Evolutionary conservation across 64 coral and sea anemone genomes (phyloP).

Genomic region (Pocillopora verrucosa): DNA sequence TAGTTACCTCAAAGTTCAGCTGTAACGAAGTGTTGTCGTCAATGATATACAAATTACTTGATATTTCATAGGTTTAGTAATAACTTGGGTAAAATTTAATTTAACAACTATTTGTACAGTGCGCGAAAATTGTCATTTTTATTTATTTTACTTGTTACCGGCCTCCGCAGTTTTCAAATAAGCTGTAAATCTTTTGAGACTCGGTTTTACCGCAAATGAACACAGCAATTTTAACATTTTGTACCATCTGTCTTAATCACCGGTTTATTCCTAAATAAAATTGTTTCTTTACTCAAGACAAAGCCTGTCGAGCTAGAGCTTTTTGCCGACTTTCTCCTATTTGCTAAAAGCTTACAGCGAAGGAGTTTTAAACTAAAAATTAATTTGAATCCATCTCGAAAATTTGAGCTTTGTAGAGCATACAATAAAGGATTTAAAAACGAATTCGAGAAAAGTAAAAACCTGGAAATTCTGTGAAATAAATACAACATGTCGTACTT

Average conservation of each 20-base stretch:
- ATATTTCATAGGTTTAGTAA: neutral
- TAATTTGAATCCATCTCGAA: neutral
- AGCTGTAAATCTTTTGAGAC: neutral
- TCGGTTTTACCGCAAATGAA: no score
- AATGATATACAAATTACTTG: neutral
- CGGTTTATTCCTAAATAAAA: no score
- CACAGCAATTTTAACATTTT: no score
- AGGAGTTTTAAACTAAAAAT: neutral
- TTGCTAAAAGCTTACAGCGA: neutral
- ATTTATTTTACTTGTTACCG: neutral
- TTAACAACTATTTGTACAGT: neutral
- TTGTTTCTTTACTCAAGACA: no score
- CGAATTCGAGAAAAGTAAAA: conserved; percentile 32
- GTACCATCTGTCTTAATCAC: no score
- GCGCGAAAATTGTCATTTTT: neutral
- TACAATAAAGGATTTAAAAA: conserved; percentile 38
- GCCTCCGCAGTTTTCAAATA: neutral
- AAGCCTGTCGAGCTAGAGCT: no score
- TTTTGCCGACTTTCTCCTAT: neutral
- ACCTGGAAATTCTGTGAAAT: conserved; percentile 4
- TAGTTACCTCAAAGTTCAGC: neutral
- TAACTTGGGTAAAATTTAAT: neutral
- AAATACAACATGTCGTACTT: conserved; percentile 13
- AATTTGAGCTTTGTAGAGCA: conserved; percentile 26
- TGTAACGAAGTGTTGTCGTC: neutral